Evolutionary conservation across 2,888 invertebrate species (phyloP).

Genomic region (Micropterix aruncella): DNA sequence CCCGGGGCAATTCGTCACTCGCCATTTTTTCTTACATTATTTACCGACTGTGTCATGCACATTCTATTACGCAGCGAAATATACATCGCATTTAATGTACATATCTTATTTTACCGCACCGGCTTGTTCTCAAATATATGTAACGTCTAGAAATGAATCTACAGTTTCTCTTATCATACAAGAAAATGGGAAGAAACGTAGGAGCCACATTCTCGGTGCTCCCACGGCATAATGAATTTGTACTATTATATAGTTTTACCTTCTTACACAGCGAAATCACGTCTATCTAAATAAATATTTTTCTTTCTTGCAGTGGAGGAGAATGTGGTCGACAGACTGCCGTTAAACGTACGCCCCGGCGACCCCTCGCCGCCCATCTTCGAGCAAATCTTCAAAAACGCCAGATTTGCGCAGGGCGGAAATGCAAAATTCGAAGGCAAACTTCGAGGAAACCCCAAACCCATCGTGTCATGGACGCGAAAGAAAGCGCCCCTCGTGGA

Average conservation of each 20-base stretch:
- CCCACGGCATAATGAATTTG: background rate
- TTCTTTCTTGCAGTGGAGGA: slow-evolving; percentile 49
- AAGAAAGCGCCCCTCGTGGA: slow-evolving; percentile 73
- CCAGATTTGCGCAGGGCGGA: slow-evolving; percentile 88
- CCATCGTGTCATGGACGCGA: slow-evolving; percentile 82
- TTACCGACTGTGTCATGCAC: no score
- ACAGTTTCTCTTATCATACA: no score
- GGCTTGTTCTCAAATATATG: no score
- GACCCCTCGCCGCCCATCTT: slow-evolving; percentile 86
- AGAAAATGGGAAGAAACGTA: no score
- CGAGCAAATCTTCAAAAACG: slow-evolving; percentile 90
- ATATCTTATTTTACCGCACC: no score
- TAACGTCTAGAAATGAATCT: no score
- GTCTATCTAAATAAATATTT: slow-evolving; percentile 10
- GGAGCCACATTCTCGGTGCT: background rate
- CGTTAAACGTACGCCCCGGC: slow-evolving; percentile 38
- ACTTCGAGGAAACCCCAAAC: slow-evolving; percentile 82
- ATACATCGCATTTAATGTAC: no score
- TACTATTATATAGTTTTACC: background rate
- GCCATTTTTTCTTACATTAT: no score
- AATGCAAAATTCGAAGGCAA: slow-evolving; percentile 88
- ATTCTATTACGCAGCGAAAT: no score
- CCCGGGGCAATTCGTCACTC: no score
- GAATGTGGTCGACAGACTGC: slow-evolving; percentile 38
- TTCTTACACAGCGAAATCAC: no score